These are phyloP conservation scores for Leptura quadrifasciata DNA, from an alignment of 2,888 invertebrate genomes.

Conservation along the genomic window DNA sequence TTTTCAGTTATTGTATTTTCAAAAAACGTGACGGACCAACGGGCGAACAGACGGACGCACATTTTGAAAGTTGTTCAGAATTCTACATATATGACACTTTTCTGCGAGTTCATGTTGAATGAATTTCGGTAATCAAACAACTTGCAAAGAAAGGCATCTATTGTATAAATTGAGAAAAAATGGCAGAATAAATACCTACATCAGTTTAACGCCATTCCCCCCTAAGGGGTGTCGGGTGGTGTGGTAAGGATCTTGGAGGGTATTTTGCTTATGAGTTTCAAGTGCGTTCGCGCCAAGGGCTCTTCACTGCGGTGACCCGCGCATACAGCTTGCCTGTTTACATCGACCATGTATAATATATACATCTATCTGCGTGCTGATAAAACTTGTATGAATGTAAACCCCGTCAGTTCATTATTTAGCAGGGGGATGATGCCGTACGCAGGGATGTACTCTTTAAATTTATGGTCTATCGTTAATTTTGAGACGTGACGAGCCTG, in stretches of 20 bases:
- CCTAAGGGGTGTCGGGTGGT: constrained; percentile 26
- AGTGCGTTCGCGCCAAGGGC: constrained; percentile 65
- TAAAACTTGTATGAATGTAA: constrained; percentile 71
- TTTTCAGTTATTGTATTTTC: too few species aligned
- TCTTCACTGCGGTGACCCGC: constrained; percentile 63
- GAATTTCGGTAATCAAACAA: too few species aligned
- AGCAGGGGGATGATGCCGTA: constrained; percentile 58
- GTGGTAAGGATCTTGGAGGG: constrained; percentile 49
- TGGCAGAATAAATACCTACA: not conserved
- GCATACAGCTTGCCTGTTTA: constrained; percentile 65
- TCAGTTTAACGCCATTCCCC: constrained; percentile 35
- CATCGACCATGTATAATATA: constrained; percentile 71
- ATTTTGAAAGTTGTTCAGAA: too few species aligned
- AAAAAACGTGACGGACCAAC: too few species aligned
- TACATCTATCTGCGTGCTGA: constrained; percentile 71
- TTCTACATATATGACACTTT: too few species aligned
- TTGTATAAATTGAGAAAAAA: too few species aligned
- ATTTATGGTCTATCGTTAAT: constrained; percentile 67
- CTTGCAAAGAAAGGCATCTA: too few species aligned
- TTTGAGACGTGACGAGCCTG: constrained; percentile 62
- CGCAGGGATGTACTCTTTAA: constrained; percentile 59
- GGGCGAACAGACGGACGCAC: too few species aligned
- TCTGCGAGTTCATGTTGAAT: too few species aligned
- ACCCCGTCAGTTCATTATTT: constrained; percentile 70
- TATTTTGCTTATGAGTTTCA: constrained; percentile 65